Base-by-base conservation (phyloP, 2,888 invertebrate species). In the Philonicus albiceps region DNA sequence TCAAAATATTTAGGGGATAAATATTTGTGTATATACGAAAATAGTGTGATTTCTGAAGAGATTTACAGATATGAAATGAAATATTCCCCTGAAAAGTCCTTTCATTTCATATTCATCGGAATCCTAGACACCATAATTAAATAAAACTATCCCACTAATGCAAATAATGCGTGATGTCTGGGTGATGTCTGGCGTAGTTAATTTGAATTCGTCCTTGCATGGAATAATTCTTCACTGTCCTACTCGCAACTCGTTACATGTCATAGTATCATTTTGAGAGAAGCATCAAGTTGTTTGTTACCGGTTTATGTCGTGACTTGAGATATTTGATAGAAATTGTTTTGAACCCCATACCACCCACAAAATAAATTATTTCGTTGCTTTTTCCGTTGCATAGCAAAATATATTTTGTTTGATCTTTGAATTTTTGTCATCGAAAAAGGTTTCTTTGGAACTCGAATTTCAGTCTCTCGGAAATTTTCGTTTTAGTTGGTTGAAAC, bases 371-470 rank as follows among this genome's bases (percentile, higher is more conserved):
- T 73, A 84, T 73, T 73, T 84, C 53, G 11, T 55, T 1, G 16
- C 30, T 81, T 55, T n/a, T 27, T 43, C 30, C 30, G 84, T 84
- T 84, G 84, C 84, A 84, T 84, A 84, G 84, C 84, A 84, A 84
- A 84, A 84, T 72, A 16, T 84, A 27, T 16, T 40, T 72, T 84
- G 84, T 72, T 73, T 84, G 73, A 73, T 72, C 72, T 73, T 43
- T 73, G 72, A 37, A 72, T 22, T 72, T 55, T 40, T 84, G 43
- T 84, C 84, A 22, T 53, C 80, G 84, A 22, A 84, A 73, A 40
- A 27, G 30, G 27, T 84, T 72, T 72, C 43, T 73, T 64, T 22
- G 22, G 16, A n/a, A 0, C 3, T 74, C n/a, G 11, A 31, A 8
- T 74, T 74, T 84, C 11, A 84, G 84, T 84, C 30, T 73, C 11